Conservation (phyloP, 1,140 invertebrate genomes). For the Campodea augens region DNA sequence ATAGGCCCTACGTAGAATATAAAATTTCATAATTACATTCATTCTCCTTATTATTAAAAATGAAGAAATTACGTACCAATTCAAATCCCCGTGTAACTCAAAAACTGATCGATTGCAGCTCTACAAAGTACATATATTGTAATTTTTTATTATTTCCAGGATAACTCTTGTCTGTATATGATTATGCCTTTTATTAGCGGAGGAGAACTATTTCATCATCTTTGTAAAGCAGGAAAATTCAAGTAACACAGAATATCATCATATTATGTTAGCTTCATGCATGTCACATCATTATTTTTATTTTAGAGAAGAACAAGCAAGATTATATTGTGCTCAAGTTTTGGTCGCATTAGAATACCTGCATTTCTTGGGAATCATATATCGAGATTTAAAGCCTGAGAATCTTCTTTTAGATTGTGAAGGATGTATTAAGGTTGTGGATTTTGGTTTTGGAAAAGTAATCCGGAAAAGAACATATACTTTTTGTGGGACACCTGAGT, state of each 20-base stretch:
- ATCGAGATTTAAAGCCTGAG: slow-evolving; percentile 48
- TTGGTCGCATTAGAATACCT: slow-evolving; percentile 47
- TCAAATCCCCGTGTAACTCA: no score
- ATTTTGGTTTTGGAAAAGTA: slow-evolving; percentile 48
- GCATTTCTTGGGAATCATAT: slow-evolving; percentile 44
- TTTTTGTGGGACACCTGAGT: no score
- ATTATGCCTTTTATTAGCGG: slow-evolving; percentile 29
- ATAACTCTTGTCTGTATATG: slow-evolving; percentile 32
- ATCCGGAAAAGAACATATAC: slow-evolving; percentile 44
- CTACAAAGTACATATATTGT: no score
- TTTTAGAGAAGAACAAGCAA: slow-evolving; percentile 33
- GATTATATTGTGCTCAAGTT: slow-evolving; percentile 48
- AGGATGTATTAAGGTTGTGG: slow-evolving; percentile 42
- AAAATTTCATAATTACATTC: no score
- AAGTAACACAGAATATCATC: no score
- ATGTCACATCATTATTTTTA: no score
- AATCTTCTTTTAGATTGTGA: slow-evolving; percentile 41
- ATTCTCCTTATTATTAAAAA: no score
- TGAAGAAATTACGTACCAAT: no score
- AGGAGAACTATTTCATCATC: slow-evolving; percentile 32
- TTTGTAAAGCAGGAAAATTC: slow-evolving; percentile 26
- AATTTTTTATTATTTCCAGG: no score
- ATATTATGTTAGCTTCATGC: no score
- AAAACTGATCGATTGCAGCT: no score
- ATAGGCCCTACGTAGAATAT: no score